phyloP scores from a whole-genome alignment of 2,113 vertebrate genomes.

The Delphinus delphis region DNA sequence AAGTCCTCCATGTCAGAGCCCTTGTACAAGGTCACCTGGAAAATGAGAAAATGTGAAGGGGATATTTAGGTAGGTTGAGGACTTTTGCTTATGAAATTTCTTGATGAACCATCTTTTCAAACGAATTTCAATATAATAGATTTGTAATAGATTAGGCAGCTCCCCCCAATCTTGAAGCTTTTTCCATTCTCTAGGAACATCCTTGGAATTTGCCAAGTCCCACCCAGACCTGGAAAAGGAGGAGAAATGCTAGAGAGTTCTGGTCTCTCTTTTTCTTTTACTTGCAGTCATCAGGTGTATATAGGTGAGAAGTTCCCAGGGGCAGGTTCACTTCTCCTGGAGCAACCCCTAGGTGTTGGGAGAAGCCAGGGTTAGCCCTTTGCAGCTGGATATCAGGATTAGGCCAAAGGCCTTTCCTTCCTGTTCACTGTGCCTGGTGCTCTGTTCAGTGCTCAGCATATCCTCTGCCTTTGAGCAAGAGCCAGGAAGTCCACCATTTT shows the following conservation, averaged over 20 bases:
- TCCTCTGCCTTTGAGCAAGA: neutral
- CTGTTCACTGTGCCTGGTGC: neutral
- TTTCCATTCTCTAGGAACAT: neutral
- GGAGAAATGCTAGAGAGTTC: neutral
- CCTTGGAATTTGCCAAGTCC: neutral
- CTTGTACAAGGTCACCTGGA: slow-evolving; percentile 94
- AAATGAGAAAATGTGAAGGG: neutral
- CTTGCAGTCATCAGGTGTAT: neutral
- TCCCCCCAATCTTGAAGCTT: neutral
- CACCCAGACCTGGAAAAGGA: neutral
- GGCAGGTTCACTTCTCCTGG: neutral
- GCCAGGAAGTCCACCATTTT: neutral
- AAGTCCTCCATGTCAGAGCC: slow-evolving; percentile 94
- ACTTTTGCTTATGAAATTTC: neutral
- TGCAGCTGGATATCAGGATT: neutral
- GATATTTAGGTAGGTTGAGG: neutral
- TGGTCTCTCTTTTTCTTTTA: neutral
- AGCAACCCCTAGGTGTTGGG: neutral
- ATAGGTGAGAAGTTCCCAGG: neutral
- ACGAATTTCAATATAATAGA: neutral
- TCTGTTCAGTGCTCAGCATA: neutral
- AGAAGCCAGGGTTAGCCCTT: neutral
- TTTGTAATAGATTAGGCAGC: neutral
- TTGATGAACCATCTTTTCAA: neutral
- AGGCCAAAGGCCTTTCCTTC: neutral